phyloP scores from a whole-genome alignment of 2,797 vertebrate species.

The Phrynocephalus forsythii region DNA sequence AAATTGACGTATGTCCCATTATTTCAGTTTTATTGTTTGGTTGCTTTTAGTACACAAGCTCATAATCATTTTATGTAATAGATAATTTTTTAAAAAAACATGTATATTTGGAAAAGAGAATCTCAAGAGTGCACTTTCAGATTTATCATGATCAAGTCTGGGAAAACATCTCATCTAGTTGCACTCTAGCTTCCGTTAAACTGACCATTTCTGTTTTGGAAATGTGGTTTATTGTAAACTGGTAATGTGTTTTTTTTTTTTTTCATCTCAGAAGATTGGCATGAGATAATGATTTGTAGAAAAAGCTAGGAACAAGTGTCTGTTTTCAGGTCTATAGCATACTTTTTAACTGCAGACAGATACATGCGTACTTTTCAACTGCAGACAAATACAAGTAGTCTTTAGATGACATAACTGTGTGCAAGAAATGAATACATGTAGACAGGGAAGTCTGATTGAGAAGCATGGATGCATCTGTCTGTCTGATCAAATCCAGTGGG shows the following conservation, averaged over 20 bases:
- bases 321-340: background rate
- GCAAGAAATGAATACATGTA: background rate
- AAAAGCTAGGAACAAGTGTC: background rate
- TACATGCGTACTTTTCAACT: background rate
- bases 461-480: too few relatives aligned
- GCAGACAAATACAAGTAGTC: background rate
- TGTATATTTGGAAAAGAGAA: background rate
- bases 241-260: background rate
- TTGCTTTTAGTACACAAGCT: slow-evolving; percentile 12
- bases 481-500: background rate
- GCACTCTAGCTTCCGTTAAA: background rate
- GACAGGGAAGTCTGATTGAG: background rate
- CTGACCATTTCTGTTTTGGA: background rate
- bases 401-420: background rate
- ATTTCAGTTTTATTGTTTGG: slow-evolving; percentile 5
- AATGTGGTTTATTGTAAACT: too few relatives aligned
- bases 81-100: background rate
- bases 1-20: background rate
- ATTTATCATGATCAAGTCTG: too few relatives aligned
- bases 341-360: background rate
- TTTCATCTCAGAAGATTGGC: background rate
- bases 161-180: too few relatives aligned
- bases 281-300: background rate
- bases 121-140: too few relatives aligned
- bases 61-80: background rate